phyloP scores from a whole-genome alignment of 2,797 vertebrate genomes.

The Chelonia mydas region DNA sequence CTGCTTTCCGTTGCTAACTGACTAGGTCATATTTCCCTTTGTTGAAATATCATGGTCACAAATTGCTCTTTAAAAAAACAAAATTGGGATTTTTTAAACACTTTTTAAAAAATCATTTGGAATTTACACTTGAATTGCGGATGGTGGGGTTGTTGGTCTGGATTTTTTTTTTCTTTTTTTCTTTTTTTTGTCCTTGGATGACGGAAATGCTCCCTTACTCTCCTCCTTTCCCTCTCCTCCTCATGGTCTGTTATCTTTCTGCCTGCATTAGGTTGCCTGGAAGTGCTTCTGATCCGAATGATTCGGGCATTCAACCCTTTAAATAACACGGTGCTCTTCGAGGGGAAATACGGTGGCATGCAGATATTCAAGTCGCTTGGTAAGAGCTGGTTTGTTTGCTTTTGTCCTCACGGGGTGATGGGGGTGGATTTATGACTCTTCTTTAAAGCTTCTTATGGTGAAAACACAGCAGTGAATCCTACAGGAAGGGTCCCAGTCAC shows the following conservation, averaged over 20 bases:
- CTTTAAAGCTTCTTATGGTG: background rate
- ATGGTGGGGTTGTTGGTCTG: background rate
- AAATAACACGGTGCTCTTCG: constrained; percentile 91
- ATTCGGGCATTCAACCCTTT: constrained; percentile 90
- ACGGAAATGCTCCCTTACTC: constrained; percentile 73
- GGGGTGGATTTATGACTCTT: background rate
- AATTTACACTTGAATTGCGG: constrained; percentile 24
- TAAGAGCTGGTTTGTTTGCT: constrained; percentile 66
- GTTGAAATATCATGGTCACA: constrained; percentile 25
- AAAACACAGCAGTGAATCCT: background rate
- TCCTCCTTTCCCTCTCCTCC: background rate
- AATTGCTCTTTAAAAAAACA: constrained; percentile 20
- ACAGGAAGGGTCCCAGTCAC: background rate
- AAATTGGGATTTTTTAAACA: background rate
- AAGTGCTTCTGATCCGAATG: constrained; percentile 92
- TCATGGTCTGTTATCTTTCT: constrained; percentile 40
- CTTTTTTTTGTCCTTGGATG: constrained; percentile 76
- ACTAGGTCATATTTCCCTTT: constrained; percentile 39
- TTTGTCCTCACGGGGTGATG: accelerated
- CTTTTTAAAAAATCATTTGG: constrained; percentile 16
- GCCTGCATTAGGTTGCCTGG: constrained; percentile 87
- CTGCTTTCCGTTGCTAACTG: background rate
- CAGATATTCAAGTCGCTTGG: constrained; percentile 92
- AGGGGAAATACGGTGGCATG: constrained; percentile 88
- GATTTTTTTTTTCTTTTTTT: constrained; percentile 52